Evolutionary conservation across 2,113 vertebrate genomes (phyloP).

Genomic region (Austrofundulus limnaeus): DNA sequence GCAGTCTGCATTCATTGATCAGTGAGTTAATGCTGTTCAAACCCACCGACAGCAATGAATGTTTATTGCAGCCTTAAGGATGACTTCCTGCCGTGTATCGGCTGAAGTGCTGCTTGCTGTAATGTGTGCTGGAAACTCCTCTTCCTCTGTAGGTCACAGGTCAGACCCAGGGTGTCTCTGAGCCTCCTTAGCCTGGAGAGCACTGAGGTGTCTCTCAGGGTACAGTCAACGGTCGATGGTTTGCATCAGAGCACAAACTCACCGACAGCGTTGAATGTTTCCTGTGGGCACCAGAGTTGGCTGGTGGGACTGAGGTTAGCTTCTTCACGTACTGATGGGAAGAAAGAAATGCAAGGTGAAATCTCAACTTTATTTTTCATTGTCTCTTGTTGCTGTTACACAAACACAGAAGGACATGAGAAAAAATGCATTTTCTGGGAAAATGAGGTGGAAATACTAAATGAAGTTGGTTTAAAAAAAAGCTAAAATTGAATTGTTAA

Average conservation of each 20-base stretch:
- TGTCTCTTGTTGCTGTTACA: background rate
- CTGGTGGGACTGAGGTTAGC: background rate
- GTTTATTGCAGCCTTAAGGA: slow-evolving; percentile 97
- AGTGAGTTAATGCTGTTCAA: slow-evolving; percentile 90
- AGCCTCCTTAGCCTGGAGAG: background rate
- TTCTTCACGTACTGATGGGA: background rate
- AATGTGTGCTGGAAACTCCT: background rate
- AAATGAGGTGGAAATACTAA: background rate
- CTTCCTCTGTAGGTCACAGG: background rate
- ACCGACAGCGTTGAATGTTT: slow-evolving; percentile 99
- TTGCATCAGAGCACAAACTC: slow-evolving; percentile 93
- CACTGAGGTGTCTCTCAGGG: slow-evolving; percentile 85
- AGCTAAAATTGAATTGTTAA: no score
- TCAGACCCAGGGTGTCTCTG: background rate
- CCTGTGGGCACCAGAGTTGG: slow-evolving; percentile 79
- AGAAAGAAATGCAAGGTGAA: background rate
- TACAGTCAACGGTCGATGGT: slow-evolving; percentile 99
- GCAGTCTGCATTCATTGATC: slow-evolving; percentile 99
- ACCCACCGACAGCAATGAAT: slow-evolving; percentile 99
- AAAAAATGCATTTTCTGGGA: no score
- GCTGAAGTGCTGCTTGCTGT: background rate
- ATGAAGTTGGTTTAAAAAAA: no score
- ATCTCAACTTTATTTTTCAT: slow-evolving; percentile 3
- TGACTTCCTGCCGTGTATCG: background rate
- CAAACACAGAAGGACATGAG: slow-evolving; percentile 31